These are phyloP conservation scores for Nothocercus julius DNA, from an alignment of 2,113 vertebrate species.

Conservation along the genomic window DNA sequence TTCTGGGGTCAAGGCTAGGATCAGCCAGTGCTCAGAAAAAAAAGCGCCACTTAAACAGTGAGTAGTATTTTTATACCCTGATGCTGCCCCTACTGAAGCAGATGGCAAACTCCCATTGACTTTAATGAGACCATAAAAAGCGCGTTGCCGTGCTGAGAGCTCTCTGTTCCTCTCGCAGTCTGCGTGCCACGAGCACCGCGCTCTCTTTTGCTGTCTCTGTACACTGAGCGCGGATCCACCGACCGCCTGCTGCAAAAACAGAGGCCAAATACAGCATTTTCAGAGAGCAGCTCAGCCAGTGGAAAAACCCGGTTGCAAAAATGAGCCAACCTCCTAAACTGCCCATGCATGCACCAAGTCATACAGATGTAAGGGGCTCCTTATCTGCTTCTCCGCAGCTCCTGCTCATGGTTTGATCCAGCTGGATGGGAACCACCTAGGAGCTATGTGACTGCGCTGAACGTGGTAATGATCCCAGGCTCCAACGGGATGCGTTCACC, in stretches of 20 bases:
- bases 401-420: background rate
- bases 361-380: background rate
- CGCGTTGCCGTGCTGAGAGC: background rate
- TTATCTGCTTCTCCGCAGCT: background rate
- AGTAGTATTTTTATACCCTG: background rate
- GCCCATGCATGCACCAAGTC: background rate
- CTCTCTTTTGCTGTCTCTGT: background rate
- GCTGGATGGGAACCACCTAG: background rate
- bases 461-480: no score
- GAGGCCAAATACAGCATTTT: background rate
- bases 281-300: background rate
- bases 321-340: background rate
- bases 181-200: rapidly evolving
- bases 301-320: background rate
- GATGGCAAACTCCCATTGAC: slow-evolving; percentile 11
- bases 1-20: background rate
- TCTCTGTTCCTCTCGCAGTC: background rate
- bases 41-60: background rate
- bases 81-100: slow-evolving; percentile 20
- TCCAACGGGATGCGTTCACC: no score
- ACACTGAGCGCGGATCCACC: background rate
- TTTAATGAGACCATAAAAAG: slow-evolving; percentile 34
- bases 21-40: background rate
- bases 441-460: background rate
- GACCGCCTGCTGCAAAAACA: rapidly evolving